phyloP scores from a whole-genome alignment of 1,140 invertebrate genomes.

The Adelges cooleyi region DNA sequence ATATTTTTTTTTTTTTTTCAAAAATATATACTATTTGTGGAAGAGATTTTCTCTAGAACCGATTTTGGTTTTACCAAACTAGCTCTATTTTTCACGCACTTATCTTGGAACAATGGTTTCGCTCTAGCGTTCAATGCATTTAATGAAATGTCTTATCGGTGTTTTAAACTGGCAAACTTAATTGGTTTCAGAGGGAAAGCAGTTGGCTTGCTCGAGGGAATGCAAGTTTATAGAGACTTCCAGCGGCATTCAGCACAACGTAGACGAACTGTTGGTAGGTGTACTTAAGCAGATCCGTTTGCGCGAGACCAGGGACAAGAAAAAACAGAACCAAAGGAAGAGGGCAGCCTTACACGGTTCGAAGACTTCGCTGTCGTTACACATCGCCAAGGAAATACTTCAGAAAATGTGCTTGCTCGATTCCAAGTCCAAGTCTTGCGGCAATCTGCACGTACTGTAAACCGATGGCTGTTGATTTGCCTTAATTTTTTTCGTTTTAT shows the following conservation, averaged over 20 bases:
- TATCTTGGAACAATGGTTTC: no score
- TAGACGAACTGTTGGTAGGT: slow-evolving; percentile 79
- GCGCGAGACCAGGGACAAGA: slow-evolving; percentile 56
- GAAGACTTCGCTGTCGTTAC: slow-evolving; percentile 59
- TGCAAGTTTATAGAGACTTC: slow-evolving; percentile 90
- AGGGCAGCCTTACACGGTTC: slow-evolving; percentile 41
- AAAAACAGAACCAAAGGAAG: slow-evolving; percentile 38
- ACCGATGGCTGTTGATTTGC: neutral
- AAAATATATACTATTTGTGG: no score
- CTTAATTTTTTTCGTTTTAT: no score
- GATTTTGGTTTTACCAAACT: no score
- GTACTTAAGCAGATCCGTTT: slow-evolving; percentile 72
- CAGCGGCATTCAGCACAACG: slow-evolving; percentile 80
- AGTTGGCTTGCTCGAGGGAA: slow-evolving; percentile 68
- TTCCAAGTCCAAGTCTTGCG: slow-evolving; percentile 78
- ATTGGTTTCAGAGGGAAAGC: slow-evolving; percentile 71
- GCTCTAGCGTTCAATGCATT: no score
- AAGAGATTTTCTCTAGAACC: no score
- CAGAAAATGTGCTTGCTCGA: slow-evolving; percentile 78
- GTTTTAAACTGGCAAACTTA: no score
- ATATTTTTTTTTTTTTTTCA: no score
- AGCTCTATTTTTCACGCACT: no score
- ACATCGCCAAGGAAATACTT: slow-evolving; percentile 63
- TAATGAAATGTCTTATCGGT: no score
- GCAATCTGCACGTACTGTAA: slow-evolving; percentile 75